phyloP scores from a whole-genome alignment of 1,140 invertebrate species.

The Himalopsyche phryganea region DNA sequence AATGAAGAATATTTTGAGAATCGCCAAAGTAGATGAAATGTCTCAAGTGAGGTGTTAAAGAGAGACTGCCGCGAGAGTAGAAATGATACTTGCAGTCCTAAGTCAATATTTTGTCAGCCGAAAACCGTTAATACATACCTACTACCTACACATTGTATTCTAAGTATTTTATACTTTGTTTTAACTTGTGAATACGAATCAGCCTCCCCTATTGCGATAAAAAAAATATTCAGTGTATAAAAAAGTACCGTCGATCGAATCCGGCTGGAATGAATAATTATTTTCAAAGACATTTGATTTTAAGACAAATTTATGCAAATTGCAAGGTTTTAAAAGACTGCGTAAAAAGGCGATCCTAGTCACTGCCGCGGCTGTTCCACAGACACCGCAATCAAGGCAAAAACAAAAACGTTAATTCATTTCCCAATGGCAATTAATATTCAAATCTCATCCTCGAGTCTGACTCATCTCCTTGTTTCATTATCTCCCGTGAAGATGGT shows the following conservation, averaged over 20 bases:
- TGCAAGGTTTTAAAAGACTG: constrained; percentile 24
- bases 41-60: constrained; percentile 34
- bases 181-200: constrained; percentile 4
- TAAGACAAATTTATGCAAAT: constrained; percentile 32
- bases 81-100: constrained; percentile 19
- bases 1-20: too few relatives aligned
- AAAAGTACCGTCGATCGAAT: background rate
- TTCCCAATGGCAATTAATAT: constrained; percentile 36
- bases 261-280: background rate
- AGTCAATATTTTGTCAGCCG: constrained; percentile 20
- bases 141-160: background rate
- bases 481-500: constrained; percentile 29
- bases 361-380: constrained; percentile 19
- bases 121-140: constrained; percentile 20
- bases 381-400: constrained; percentile 33
- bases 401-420: constrained; percentile 37
- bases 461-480: constrained; percentile 36
- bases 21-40: constrained; percentile 11
- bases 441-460: constrained; percentile 34
- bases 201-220: background rate
- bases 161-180: constrained; percentile 4
- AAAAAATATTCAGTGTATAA: too few relatives aligned
- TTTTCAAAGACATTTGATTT: constrained; percentile 12
- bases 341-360: constrained; percentile 19
- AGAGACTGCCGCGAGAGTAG: constrained; percentile 5